Conservation (phyloP, 2,888 invertebrate species). For the Trachelus iudaicus region DNA sequence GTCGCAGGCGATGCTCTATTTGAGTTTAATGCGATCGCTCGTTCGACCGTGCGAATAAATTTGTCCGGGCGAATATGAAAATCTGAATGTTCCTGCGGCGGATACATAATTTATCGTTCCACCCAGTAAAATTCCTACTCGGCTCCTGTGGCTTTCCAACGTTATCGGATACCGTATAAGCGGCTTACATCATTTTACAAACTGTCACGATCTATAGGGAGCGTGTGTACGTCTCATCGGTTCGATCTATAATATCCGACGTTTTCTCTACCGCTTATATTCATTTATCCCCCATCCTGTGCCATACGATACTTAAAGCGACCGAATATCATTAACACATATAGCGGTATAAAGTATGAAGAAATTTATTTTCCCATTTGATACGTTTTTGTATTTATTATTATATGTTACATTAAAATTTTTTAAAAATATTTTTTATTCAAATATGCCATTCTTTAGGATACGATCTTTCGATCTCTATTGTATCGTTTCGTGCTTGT, state of each 20-base stretch:
- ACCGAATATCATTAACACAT: neutral
- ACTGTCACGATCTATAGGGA: neutral
- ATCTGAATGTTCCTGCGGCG: neutral
- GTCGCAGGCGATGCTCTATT: neutral
- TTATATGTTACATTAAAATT: neutral
- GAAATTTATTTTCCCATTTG: neutral
- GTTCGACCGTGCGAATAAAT: neutral
- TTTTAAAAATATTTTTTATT: neutral
- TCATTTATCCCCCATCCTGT: neutral
- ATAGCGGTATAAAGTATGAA: neutral
- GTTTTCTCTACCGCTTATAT: neutral
- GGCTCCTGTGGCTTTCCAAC: neutral
- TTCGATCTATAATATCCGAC: neutral
- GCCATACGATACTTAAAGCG: neutral
- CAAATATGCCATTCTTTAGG: neutral
- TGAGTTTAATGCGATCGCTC: neutral
- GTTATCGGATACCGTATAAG: slow-evolving; percentile 13
- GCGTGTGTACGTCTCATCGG: neutral
- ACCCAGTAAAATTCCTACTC: neutral
- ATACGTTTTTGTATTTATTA: neutral
- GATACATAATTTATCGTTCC: neutral
- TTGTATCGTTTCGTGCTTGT: neutral
- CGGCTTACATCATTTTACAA: slow-evolving; percentile 21
- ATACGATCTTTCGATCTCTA: neutral
- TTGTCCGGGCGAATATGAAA: neutral